phyloP scores from a whole-genome alignment of 2,888 invertebrate species.

The Mellilla xanthometata region DNA sequence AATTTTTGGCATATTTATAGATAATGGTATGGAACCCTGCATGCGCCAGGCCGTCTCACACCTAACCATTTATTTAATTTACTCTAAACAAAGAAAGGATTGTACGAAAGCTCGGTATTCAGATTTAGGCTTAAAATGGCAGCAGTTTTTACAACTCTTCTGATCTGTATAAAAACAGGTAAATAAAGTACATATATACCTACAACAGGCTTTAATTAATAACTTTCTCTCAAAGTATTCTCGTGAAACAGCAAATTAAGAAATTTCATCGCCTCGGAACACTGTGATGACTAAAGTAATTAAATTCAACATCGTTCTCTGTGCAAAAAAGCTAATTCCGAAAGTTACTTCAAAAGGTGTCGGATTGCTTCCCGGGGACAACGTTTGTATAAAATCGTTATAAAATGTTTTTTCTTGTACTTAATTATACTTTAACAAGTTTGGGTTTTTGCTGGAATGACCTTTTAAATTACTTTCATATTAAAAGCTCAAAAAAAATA shows the following conservation, averaged over 20 bases:
- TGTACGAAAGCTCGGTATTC: not conserved
- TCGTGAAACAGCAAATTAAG: slow-evolving; percentile 11
- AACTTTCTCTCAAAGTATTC: slow-evolving; percentile 4
- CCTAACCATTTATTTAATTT: no score
- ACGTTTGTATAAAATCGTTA: slow-evolving; percentile 2
- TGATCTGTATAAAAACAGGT: no score
- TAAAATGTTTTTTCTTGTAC: slow-evolving; percentile 4
- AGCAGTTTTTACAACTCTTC: no score
- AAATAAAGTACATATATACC: no score
- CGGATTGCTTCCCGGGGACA: slow-evolving; percentile 24
- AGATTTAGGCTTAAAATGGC: no score
- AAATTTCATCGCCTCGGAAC: slow-evolving; percentile 10
- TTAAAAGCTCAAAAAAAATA: no score
- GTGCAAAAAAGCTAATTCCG: slow-evolving; percentile 20
- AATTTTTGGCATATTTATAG: no score
- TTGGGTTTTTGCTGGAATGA: slow-evolving; percentile 1
- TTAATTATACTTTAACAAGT: slow-evolving; percentile 9
- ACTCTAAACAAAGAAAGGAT: no score
- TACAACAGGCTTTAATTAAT: slow-evolving; percentile 1
- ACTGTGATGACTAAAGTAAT: slow-evolving; percentile 22
- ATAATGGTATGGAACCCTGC: no score
- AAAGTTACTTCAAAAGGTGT: slow-evolving; percentile 27
- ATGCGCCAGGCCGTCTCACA: no score
- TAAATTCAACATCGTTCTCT: slow-evolving; percentile 22
- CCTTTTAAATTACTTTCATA: not conserved